A percentile compares a stretch with the other conserved stretches of the same genome.
Conservation (phyloP, 2,888 invertebrate species). For the Diaperis boleti region DNA sequence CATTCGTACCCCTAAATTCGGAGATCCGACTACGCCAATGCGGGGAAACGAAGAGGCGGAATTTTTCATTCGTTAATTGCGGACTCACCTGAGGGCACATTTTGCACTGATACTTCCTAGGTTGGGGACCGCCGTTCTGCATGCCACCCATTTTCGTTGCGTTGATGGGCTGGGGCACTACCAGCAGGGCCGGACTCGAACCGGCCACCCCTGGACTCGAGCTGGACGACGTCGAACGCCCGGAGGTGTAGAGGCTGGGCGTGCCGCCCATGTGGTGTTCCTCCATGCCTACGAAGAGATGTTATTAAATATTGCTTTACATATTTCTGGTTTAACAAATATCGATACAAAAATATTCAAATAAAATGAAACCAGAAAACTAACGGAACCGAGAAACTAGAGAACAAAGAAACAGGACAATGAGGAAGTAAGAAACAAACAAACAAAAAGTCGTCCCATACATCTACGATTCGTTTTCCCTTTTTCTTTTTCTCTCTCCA, state of each 20-base stretch:
- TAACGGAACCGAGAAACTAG: no score
- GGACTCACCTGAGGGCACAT: slow-evolving; percentile 95
- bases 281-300: slow-evolving; percentile 59
- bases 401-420: no score
- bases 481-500: no score
- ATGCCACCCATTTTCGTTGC: slow-evolving; percentile 72
- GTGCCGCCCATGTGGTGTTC: slow-evolving; percentile 62
- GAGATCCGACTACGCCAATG: background rate
- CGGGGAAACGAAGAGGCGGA: background rate
- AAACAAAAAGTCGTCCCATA: no score
- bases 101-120: slow-evolving; percentile 93
- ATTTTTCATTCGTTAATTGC: slow-evolving; percentile 1
- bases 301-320: no score
- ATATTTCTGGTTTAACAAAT: no score
- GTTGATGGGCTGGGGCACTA: slow-evolving; percentile 90
- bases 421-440: no score
- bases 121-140: slow-evolving; percentile 63
- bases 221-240: slow-evolving; percentile 68
- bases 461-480: no score
- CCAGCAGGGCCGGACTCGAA: slow-evolving; percentile 77
- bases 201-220: slow-evolving; percentile 67
- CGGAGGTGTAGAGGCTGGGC: slow-evolving; percentile 67
- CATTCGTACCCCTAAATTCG: no score
- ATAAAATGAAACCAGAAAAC: no score
- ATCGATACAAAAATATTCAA: no score